Evolutionary conservation across 2,113 vertebrate species (phyloP).

Genomic region (Lucifuga dentata): DNA sequence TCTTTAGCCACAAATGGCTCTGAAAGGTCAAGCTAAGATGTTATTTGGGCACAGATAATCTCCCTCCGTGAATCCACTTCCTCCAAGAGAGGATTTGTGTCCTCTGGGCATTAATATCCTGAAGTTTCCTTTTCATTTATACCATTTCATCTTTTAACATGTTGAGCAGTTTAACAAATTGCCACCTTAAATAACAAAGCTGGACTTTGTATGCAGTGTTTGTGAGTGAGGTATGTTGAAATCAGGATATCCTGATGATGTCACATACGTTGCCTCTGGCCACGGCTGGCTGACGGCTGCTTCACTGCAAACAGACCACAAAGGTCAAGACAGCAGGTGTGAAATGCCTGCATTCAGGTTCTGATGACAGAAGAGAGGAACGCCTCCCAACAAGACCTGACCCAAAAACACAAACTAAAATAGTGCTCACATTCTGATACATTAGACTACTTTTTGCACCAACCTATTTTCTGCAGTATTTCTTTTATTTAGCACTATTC

Average conservation of each 20-base stretch:
- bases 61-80: constrained; percentile 45
- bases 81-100: constrained; percentile 23
- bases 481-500: too few relatives aligned
- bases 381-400: too few relatives aligned
- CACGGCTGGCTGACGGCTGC: constrained; percentile 43
- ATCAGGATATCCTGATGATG: constrained; percentile 43
- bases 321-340: constrained; percentile 71
- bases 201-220: neutral
- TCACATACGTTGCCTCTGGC: constrained; percentile 39
- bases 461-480: too few relatives aligned
- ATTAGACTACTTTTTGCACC: too few relatives aligned
- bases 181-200: neutral
- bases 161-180: neutral
- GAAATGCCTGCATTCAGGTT: too few relatives aligned
- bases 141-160: constrained; percentile 10
- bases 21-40: constrained; percentile 64
- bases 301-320: constrained; percentile 57
- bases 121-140: neutral
- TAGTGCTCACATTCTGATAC: too few relatives aligned
- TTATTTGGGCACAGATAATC: constrained; percentile 47
- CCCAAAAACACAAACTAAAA: too few relatives aligned
- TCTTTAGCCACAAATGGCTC: constrained; percentile 45
- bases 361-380: too few relatives aligned
- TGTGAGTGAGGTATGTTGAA: too few relatives aligned
- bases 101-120: constrained; percentile 13